A percentile compares a stretch with the other conserved stretches of the same genome.
Evolutionary conservation across 2,113 vertebrate genomes (phyloP).

Genomic region (Tylochromis polylepis): DNA sequence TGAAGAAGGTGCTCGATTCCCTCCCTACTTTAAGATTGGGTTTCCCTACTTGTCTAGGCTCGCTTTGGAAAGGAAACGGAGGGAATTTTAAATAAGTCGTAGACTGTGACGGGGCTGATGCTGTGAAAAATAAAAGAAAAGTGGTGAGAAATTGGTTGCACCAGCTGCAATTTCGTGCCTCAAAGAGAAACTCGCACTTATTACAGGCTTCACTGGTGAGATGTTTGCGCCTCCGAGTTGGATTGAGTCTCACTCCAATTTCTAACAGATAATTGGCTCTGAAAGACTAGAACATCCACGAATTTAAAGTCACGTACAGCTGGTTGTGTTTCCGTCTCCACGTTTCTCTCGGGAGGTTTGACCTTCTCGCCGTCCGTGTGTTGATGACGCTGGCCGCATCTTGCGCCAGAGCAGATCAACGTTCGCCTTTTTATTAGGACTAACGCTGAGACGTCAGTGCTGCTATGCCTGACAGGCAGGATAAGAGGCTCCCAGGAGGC

Average conservation of each 20-base stretch:
- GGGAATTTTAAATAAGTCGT: conserved; percentile 5
- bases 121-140: conserved; percentile 22
- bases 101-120: conserved; percentile 13
- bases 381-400: neutral
- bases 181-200: conserved; percentile 17
- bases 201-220: conserved; percentile 1
- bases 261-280: neutral
- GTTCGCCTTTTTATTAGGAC: neutral
- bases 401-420: conserved; percentile 2
- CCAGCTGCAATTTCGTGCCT: conserved; percentile 33
- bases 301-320: neutral
- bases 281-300: neutral
- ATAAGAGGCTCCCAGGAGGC: conserved; percentile 40
- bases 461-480: neutral
- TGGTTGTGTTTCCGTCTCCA: neutral
- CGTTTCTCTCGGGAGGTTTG: neutral
- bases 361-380: neutral
- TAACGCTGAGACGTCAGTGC: conserved; percentile 38
- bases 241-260: neutral
- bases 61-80: neutral
- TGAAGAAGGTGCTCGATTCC: neutral
- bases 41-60: neutral
- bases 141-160: conserved; percentile 20
- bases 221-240: neutral
- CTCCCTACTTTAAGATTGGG: neutral